Conservation (phyloP, 2,888 invertebrate species). For the Catocala sponsa region DNA sequence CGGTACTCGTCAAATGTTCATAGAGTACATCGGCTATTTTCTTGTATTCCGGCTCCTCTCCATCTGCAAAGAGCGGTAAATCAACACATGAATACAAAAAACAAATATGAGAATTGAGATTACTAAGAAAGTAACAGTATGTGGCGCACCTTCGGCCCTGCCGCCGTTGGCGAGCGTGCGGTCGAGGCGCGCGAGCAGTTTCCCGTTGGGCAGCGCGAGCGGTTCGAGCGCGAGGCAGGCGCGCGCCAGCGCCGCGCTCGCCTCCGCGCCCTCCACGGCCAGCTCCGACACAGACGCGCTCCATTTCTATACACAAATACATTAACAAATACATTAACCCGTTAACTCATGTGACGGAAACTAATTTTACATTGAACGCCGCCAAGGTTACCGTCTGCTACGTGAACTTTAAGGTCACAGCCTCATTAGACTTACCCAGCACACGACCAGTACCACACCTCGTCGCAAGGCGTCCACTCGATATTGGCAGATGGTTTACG, state of each 20-base stretch:
- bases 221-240: constrained; percentile 92
- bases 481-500: too few species aligned
- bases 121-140: background rate
- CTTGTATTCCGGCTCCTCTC: constrained; percentile 80
- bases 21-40: constrained; percentile 75
- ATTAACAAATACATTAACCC: background rate
- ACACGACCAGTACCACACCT: too few species aligned
- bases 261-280: constrained; percentile 58
- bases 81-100: too few species aligned
- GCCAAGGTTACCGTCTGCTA: too few species aligned
- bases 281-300: constrained; percentile 70
- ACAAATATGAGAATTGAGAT: too few species aligned
- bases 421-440: too few species aligned
- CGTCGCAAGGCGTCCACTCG: too few species aligned
- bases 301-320: constrained; percentile 68
- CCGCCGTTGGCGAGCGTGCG: constrained; percentile 89
- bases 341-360: background rate
- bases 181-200: constrained; percentile 90
- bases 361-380: too few species aligned
- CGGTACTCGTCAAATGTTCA: constrained; percentile 75
- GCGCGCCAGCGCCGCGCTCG: constrained; percentile 78
- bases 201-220: constrained; percentile 94
- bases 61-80: constrained; percentile 53
- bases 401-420: too few species aligned
- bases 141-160: constrained; percentile 48